Percentiles rank a stretch among this genome's conserved stretches.
phyloP scores from a whole-genome alignment of 2,888 invertebrate genomes.

The Bedellia somnulentella region DNA sequence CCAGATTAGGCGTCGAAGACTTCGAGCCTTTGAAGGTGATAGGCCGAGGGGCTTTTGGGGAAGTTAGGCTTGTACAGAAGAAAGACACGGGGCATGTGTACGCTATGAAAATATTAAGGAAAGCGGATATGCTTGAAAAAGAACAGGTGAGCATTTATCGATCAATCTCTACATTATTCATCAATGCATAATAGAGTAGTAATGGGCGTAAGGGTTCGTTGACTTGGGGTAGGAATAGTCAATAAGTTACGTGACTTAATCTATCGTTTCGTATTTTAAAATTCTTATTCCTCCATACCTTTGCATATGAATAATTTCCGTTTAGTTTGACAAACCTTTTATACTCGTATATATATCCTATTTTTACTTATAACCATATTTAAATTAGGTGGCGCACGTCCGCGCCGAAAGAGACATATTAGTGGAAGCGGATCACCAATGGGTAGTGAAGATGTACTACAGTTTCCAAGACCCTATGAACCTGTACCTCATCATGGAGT shows the following conservation, averaged over 20 bases:
- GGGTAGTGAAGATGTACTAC: constrained; percentile 99
- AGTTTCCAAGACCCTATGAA: constrained; percentile 98
- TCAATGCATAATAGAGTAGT: too few relatives aligned
- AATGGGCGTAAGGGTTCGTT: too few relatives aligned
- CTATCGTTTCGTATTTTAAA: too few relatives aligned
- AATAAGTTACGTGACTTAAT: too few relatives aligned
- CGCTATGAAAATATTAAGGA: constrained; percentile 99
- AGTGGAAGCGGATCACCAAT: constrained; percentile 99
- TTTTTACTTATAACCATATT: too few relatives aligned
- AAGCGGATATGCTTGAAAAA: constrained; percentile 98
- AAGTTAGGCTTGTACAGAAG: constrained; percentile 97
- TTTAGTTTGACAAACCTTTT: too few relatives aligned
- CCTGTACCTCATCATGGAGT: constrained; percentile 99
- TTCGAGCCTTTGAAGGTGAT: constrained; percentile 94
- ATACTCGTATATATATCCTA: too few relatives aligned
- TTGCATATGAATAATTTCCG: too few relatives aligned
- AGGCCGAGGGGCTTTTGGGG: constrained; percentile 90
- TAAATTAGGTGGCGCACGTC: constrained; percentile 87
- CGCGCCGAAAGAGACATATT: constrained; percentile 97
- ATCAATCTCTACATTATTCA: too few relatives aligned
- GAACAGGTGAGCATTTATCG: constrained; percentile 81
- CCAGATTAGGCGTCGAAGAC: constrained; percentile 95
- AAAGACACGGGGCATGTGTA: constrained; percentile 99
- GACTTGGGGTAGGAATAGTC: too few relatives aligned
- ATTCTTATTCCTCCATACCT: too few relatives aligned